Evolutionary conservation across 2,888 invertebrate species (phyloP).

Genomic region (Drosophila austrosaltans): DNA sequence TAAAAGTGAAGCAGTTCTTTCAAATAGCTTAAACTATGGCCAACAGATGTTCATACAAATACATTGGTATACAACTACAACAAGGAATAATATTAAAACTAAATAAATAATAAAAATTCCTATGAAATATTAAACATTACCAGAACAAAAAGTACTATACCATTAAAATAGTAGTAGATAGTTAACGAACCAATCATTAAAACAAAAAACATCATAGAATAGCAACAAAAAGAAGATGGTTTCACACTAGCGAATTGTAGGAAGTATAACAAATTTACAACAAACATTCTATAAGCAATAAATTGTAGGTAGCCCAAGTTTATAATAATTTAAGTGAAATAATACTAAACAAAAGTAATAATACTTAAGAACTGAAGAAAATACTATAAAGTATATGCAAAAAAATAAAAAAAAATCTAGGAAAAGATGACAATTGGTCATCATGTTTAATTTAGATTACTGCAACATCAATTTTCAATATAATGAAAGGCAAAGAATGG

Average conservation of each 20-base stretch:
- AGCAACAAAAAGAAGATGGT: neutral
- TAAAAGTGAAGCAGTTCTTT: constrained; percentile 24
- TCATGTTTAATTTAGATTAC: neutral
- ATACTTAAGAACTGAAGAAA: no score
- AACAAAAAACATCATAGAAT: neutral
- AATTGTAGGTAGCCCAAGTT: no score
- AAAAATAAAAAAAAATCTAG: no score
- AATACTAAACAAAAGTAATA: no score
- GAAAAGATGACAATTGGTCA: neutral
- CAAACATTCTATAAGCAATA: no score
- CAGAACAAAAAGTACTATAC: neutral
- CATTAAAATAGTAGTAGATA: neutral
- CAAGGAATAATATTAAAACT: no score
- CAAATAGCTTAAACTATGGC: neutral
- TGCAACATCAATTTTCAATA: no score
- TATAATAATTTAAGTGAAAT: no score
- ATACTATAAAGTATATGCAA: no score
- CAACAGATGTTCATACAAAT: neutral
- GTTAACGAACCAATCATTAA: neutral
- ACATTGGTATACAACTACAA: no score
- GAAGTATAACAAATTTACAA: no score
- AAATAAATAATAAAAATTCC: neutral
- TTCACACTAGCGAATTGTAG: neutral
- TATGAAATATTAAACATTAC: neutral
- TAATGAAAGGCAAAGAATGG: no score